These are phyloP conservation scores for Palythoa grandiflora DNA, from an alignment of 92 coral and sea anemone species.

Conservation along the genomic window DNA sequence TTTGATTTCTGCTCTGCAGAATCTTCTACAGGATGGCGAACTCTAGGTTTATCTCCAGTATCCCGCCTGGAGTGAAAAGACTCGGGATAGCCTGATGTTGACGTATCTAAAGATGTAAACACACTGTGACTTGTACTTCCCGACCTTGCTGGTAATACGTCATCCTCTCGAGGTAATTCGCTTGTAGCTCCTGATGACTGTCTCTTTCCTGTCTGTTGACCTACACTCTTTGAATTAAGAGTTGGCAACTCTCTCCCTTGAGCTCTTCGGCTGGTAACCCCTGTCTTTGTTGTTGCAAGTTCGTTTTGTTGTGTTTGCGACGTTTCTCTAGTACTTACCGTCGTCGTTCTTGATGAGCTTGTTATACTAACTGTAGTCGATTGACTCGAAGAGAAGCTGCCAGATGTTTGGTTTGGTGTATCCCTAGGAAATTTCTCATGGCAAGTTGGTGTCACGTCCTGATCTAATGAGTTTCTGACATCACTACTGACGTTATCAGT, in stretches of 20 bases:
- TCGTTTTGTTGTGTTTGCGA: background rate
- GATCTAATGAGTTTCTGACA: background rate
- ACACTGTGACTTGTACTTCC: conserved; percentile 34
- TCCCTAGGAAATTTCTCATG: conserved; percentile 8
- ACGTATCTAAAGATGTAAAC: conserved; percentile 23
- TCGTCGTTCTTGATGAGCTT: background rate
- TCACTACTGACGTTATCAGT: background rate
- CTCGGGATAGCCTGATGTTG: conserved; percentile 89
- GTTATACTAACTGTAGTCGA: conserved; percentile 13
- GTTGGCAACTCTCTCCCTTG: conserved; percentile 18
- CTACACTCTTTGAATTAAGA: background rate
- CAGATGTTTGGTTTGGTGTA: background rate
- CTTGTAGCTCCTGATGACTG: background rate
- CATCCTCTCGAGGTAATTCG: background rate
- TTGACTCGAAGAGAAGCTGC: background rate
- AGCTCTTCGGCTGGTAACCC: background rate
- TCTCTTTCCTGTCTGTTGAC: background rate
- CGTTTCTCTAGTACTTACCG: conserved; percentile 1
- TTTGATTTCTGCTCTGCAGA: background rate
- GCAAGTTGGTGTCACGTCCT: background rate
- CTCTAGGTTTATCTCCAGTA: conserved; percentile 20
- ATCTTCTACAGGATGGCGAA: background rate
- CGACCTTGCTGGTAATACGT: background rate
- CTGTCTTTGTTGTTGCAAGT: background rate
- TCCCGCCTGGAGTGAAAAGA: conserved; percentile 68